phyloP scores from a whole-genome alignment of 2,113 vertebrate species.

The Phyllostomus hastatus region DNA sequence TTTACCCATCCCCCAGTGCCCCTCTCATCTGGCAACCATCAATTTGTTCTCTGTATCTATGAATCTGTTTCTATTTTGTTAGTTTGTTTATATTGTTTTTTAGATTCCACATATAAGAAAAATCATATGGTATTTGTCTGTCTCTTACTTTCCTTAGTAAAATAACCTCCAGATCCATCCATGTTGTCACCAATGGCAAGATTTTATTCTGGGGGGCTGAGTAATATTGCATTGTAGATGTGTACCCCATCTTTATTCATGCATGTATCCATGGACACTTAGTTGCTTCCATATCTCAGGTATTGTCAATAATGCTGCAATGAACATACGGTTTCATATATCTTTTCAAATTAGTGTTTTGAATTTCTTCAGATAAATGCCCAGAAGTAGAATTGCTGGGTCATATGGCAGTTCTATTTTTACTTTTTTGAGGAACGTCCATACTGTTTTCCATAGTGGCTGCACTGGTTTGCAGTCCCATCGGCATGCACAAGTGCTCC shows the following conservation, averaged over 20 bases:
- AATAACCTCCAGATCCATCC: background rate
- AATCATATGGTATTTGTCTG: background rate
- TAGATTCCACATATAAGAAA: background rate
- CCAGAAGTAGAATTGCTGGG: background rate
- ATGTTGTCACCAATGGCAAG: background rate
- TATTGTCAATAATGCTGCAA: background rate
- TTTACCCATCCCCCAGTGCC: background rate
- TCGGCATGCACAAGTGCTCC: background rate
- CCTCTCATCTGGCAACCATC: no score
- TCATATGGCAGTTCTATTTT: background rate
- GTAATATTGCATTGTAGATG: background rate
- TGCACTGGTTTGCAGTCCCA: background rate
- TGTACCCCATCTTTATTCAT: background rate
- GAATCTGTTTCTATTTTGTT: background rate
- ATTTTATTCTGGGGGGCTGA: background rate
- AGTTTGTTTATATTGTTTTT: background rate
- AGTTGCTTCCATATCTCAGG: background rate
- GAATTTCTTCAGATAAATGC: background rate
- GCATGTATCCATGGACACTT: background rate
- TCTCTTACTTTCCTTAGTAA: background rate
- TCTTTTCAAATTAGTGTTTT: background rate
- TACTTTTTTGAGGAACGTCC: background rate
- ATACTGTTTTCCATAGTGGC: background rate
- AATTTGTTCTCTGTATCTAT: background rate
- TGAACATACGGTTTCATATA: no score